Percentiles rank a stretch among this genome's conserved stretches.
phyloP scores from a whole-genome alignment of 1,140 invertebrate species.

The Drosophila cardini region DNA sequence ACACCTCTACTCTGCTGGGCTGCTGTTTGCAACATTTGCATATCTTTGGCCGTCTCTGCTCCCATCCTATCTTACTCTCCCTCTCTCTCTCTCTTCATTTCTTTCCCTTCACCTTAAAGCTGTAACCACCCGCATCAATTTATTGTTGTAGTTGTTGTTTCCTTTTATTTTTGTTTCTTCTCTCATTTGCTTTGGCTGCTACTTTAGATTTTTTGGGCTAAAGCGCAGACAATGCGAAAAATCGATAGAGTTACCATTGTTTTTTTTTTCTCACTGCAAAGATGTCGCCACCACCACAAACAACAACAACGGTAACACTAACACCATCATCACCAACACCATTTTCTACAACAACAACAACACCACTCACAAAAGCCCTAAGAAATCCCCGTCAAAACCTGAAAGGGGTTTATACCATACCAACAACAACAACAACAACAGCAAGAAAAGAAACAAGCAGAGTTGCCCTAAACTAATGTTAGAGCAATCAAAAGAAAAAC shows the following conservation, averaged over 20 bases:
- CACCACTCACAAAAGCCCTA: slow-evolving; percentile 9
- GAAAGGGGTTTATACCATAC: slow-evolving; percentile 9
- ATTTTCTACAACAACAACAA: neutral
- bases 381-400: slow-evolving; percentile 13
- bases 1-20: slow-evolving; percentile 30
- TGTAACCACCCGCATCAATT: slow-evolving; percentile 60
- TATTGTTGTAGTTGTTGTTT: slow-evolving; percentile 21
- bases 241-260: slow-evolving; percentile 79
- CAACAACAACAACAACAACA: slow-evolving; percentile 9
- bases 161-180: slow-evolving; percentile 31
- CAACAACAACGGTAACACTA: slow-evolving; percentile 13
- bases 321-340: neutral
- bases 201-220: slow-evolving; percentile 75
- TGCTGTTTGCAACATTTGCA: slow-evolving; percentile 70
- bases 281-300: slow-evolving; percentile 53
- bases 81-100: neutral
- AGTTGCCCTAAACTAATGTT: too few relatives aligned
- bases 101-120: slow-evolving; percentile 2
- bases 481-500: too few relatives aligned
- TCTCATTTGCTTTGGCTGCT: slow-evolving; percentile 58
- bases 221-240: slow-evolving; percentile 79
- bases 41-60: slow-evolving; percentile 67
- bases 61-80: neutral
- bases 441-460: too few relatives aligned
- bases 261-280: slow-evolving; percentile 52